Evolutionary conservation across 1,140 invertebrate species (phyloP).

Genomic region (Holcopasites calliopsidis): DNA sequence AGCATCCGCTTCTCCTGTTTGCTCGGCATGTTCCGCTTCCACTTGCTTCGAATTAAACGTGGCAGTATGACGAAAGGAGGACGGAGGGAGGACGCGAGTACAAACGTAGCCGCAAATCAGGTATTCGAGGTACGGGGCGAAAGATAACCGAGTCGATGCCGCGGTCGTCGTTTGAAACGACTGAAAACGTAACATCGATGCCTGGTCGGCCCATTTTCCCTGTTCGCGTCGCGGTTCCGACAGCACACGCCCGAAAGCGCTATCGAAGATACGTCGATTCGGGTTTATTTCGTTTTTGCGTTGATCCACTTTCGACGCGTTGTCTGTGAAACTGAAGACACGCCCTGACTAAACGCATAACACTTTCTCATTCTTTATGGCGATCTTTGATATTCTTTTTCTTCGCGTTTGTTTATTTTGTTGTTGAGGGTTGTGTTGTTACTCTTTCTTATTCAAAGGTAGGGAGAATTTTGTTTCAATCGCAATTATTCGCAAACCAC

Average conservation of each 20-base stretch:
- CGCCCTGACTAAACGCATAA: not conserved
- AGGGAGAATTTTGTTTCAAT: too few species aligned
- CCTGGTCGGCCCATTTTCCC: not conserved
- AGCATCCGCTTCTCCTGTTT: not conserved
- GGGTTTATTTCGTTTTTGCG: not conserved
- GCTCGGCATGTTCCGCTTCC: not conserved
- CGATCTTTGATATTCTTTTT: too few species aligned
- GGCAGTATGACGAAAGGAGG: not conserved
- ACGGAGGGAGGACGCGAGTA: not conserved
- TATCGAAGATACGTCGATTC: not conserved
- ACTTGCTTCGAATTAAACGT: not conserved
- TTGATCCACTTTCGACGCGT: not conserved
- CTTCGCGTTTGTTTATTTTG: too few species aligned
- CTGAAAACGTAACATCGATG: not conserved
- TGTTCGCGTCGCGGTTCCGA: not conserved
- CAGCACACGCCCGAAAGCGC: not conserved
- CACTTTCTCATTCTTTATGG: too few species aligned
- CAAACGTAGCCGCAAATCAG: not conserved
- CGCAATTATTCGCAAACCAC: too few species aligned
- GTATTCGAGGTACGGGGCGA: not conserved
- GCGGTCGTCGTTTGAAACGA: not conserved
- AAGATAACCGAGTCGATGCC: slow-evolving; percentile 15
- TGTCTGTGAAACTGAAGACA: not conserved
- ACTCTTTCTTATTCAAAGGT: too few species aligned
- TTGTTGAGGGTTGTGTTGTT: too few species aligned